Base-by-base conservation (phyloP, 2,797 vertebrate species). In the Arctocebus calabarensis region DNA sequence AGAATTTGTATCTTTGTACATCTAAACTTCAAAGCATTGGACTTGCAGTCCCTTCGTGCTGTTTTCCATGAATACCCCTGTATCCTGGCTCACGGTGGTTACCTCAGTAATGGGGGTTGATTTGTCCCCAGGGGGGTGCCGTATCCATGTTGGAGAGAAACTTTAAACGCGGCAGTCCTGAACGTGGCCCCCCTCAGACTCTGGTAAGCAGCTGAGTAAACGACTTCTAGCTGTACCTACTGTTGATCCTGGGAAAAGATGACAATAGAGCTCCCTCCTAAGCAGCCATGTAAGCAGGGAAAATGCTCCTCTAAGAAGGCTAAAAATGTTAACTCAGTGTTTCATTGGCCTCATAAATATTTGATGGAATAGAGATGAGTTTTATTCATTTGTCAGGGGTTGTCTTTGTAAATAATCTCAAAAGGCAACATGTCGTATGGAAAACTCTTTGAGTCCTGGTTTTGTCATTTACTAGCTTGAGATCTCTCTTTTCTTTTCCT, bases 1-100 rank as follows among this genome's bases (percentile, higher is more conserved):
- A 90, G 86, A 84, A 78, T 62, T 92, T 57, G 73, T 90, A 87
- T 82, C 86, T 90, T 87, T 87, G 92, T 85, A 57, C 91, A 86
- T 95, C 89, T 84, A 74, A 79, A 97, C 96, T 97, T 97, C 96
- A 97, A 97, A 97, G 96, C 94, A 9, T 90, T 96, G 96, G 93
- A 82, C 95, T 66, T 48, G 22, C 2, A 25, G 4, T 75, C 64
- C 82, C 73, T 78, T 95, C 97, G 94, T 84, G 95, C 94, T 95
- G 94, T 94, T 97, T 96, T 96, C 94, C 87, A 70, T 27, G 84
- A 84, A 93, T 77, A 66, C 66, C 75, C 40, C 79, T 25, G 1
- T 88, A 73, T 74, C 89, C 68, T 57, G 7, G 37, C 84, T 87
- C 73, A 19, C 29, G 48, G 92, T 79, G 68, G 92, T 85, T 87